A percentile compares a stretch with the other conserved stretches of the same genome.
Conservation (phyloP, 2,888 invertebrate genomes). For the Poecilus cupreus region DNA sequence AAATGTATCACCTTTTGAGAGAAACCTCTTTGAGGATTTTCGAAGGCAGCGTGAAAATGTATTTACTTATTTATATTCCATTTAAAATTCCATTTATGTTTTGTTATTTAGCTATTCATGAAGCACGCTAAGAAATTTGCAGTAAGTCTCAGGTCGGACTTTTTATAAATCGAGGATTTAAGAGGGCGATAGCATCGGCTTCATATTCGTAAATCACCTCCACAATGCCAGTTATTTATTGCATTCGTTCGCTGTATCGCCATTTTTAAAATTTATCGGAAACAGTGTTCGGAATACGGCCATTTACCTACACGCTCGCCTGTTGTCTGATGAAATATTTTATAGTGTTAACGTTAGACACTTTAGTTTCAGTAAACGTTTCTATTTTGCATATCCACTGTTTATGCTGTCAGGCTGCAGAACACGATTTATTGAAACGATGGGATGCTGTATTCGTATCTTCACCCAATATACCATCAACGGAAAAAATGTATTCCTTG, state of each 20-base stretch:
- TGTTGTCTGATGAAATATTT: constrained; percentile 39
- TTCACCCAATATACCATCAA: too few relatives aligned
- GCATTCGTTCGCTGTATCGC: constrained; percentile 27
- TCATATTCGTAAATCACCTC: constrained; percentile 34
- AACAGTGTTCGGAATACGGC: constrained; percentile 43
- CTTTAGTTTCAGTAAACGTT: constrained; percentile 43
- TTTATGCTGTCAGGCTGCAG: constrained; percentile 7
- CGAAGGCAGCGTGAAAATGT: neutral
- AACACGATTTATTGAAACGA: neutral
- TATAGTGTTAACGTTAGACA: constrained; percentile 41
- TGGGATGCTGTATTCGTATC: neutral
- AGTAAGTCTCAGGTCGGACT: neutral
- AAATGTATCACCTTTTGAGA: too few relatives aligned
- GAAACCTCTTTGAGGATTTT: neutral
- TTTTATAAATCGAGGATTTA: neutral
- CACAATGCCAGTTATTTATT: constrained; percentile 24
- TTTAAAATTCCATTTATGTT: constrained; percentile 41
- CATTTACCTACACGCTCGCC: neutral
- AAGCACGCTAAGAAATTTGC: neutral
- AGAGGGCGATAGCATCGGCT: neutral
- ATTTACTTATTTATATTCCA: constrained; percentile 40
- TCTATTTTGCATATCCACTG: constrained; percentile 53
- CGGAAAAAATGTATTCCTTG: neutral
- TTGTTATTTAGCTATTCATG: constrained; percentile 37
- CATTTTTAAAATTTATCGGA: constrained; percentile 55